Evolutionary conservation across 2,797 vertebrate genomes (phyloP), one percentile per base, ranked within the genome.

Genomic region (Eutrigla gurnardus): DNA sequence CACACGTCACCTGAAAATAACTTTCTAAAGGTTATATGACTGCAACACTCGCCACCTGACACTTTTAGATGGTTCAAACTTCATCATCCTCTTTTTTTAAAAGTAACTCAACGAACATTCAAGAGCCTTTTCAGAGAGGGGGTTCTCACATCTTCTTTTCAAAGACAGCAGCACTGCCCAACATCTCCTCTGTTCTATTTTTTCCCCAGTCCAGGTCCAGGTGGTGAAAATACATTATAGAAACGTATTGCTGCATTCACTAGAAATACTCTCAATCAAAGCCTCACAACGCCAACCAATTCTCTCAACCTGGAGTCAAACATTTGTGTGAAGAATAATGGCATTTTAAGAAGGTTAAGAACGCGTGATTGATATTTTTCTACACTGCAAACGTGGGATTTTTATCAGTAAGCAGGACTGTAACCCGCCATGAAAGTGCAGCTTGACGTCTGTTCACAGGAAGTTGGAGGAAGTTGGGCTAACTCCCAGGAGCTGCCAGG

Each of bases 1-100:
- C 78, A 90, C 86, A 81, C 79, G 40, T 36, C 3, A n/a, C 18
- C 76, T 82, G 62, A 71, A 85, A 86, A 86, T 69, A 87, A 75
- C 84, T 84, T 82, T 52, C 61, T 5, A 71, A 80, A 81, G 77
- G 73, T 83, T 62, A 66, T 78, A 81, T 73, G 42, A 83, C 57
- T 81, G 53, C 55, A 70, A 17, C 57, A 39, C 43, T 8, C 14
- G 3, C 63, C 67, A 75, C 62, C 65, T 54, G 39, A 72, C 57
- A 65, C 55, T 69, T 54, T 58, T 11, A 63, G 13, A 62, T 46
- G 12, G 17, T 61, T 73, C 15, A 67, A 36, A 74, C 17, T 45
- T 46, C 12, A 50, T 18, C 15, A 52, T 18, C 5, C 11, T n/a
- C 64, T 73, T 52, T 8, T 49, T 63, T 67, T 60, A 52, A 46